Evolutionary conservation across 2,888 invertebrate genomes (phyloP).

Genomic region (Chrysopilus asiliformis): DNA sequence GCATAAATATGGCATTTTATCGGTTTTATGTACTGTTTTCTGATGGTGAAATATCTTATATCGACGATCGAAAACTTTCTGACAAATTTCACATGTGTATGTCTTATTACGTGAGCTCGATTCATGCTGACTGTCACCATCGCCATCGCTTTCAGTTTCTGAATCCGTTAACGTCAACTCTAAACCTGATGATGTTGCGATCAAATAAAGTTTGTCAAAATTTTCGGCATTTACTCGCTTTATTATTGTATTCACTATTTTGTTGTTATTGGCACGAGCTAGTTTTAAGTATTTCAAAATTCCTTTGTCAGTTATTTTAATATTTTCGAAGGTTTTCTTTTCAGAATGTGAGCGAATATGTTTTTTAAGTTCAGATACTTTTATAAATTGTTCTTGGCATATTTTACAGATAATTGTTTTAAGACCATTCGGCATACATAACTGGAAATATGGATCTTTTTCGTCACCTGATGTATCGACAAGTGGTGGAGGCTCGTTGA

Average conservation of each 20-base stretch:
- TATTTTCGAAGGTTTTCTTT: constrained; percentile 14
- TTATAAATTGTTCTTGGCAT: constrained; percentile 23
- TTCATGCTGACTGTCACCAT: not conserved
- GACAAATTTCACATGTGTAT: constrained; percentile 22
- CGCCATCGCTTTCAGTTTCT: constrained; percentile 29
- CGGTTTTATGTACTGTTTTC: constrained; percentile 30
- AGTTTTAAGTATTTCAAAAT: not conserved
- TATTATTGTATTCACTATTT: constrained; percentile 6
- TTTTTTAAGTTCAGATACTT: constrained; percentile 20
- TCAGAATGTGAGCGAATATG: constrained; percentile 22
- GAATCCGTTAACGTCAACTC: constrained; percentile 31
- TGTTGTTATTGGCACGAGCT: not conserved
- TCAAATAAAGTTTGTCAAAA: constrained; percentile 20
- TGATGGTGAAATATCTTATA: constrained; percentile 29
- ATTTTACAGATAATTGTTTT: constrained; percentile 28
- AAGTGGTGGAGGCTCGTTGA: too few relatives aligned
- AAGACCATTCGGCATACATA: constrained; percentile 22
- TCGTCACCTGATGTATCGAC: too few relatives aligned
- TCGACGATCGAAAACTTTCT: constrained; percentile 24
- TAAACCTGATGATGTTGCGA: too few relatives aligned
- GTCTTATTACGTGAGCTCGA: not conserved
- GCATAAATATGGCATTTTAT: constrained; percentile 40
- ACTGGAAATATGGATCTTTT: too few relatives aligned
- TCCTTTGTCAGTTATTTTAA: constrained; percentile 17
- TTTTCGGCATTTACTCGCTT: constrained; percentile 4